These are phyloP conservation scores for Limenitis camilla DNA, from an alignment of 2,888 invertebrate genomes.

Conservation along the genomic window DNA sequence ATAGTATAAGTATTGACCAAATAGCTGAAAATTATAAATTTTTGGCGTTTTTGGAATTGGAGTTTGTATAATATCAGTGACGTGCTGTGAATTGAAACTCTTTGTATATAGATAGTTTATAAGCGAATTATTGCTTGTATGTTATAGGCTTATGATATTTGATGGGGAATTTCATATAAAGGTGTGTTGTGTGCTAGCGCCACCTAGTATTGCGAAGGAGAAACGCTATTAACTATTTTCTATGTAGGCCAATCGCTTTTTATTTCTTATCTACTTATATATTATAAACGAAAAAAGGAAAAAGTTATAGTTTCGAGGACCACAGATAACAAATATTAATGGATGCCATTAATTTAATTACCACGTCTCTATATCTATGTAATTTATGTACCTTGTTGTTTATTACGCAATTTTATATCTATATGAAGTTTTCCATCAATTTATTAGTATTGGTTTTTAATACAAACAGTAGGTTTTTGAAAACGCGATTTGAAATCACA, in stretches of 20 bases:
- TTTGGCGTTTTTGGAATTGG: conserved; percentile 16
- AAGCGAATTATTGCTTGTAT: conserved; percentile 30
- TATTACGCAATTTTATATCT: too few relatives aligned
- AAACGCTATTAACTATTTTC: too few relatives aligned
- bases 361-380: too few relatives aligned
- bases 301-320: too few relatives aligned
- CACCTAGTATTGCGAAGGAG: too few relatives aligned
- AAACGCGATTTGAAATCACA: conserved; percentile 41
- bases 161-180: background rate
- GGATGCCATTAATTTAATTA: too few relatives aligned
- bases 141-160: conserved; percentile 27
- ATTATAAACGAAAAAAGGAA: too few relatives aligned
- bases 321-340: too few relatives aligned
- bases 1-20: conserved; percentile 4
- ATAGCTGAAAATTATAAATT: background rate
- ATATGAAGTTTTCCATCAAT: conserved; percentile 1
- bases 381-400: too few relatives aligned
- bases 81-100: conserved; percentile 33
- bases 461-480: background rate
- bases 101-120: conserved; percentile 39
- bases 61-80: conserved; percentile 43
- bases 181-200: too few relatives aligned
- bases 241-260: too few relatives aligned
- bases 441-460: background rate
- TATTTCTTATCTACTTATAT: too few relatives aligned